Evolutionary conservation across 2,113 vertebrate species (phyloP).

Genomic region (Sprattus sprattus): DNA sequence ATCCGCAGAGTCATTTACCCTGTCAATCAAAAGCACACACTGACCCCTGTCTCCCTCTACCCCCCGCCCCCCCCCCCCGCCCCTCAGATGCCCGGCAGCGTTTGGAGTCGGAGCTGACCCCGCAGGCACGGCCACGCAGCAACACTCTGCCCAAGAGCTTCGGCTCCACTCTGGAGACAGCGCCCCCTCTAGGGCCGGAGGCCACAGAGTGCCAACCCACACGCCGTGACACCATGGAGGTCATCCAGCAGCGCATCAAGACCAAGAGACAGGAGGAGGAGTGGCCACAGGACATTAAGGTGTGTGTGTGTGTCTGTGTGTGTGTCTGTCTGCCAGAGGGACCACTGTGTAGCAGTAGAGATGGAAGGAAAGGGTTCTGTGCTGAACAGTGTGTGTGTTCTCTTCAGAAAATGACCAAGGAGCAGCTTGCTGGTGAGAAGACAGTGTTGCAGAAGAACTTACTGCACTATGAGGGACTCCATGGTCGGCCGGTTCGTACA

Average conservation of each 20-base stretch:
- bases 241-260: constrained; percentile 84
- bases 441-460: constrained; percentile 94
- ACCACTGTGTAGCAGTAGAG: neutral
- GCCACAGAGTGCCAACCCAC: constrained; percentile 77
- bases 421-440: constrained; percentile 93
- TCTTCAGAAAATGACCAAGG: constrained; percentile 93
- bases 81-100: constrained; percentile 87
- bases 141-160: constrained; percentile 98
- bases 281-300: constrained; percentile 93
- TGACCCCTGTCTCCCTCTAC: neutral
- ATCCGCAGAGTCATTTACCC: no score
- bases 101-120: constrained; percentile 85
- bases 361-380: neutral
- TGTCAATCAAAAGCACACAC: no score
- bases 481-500: constrained; percentile 85
- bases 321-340: neutral
- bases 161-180: constrained; percentile 90
- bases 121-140: constrained; percentile 88
- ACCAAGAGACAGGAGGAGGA: constrained; percentile 86
- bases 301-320: constrained; percentile 50
- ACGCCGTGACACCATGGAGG: constrained; percentile 87
- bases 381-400: neutral
- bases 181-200: constrained; percentile 66
- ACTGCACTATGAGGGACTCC: constrained; percentile 93
- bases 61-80: neutral